Percentiles rank a stretch among this genome's conserved stretches.
phyloP scores from a whole-genome alignment of 2,797 vertebrate species.

The Onychomys leucogaster region DNA sequence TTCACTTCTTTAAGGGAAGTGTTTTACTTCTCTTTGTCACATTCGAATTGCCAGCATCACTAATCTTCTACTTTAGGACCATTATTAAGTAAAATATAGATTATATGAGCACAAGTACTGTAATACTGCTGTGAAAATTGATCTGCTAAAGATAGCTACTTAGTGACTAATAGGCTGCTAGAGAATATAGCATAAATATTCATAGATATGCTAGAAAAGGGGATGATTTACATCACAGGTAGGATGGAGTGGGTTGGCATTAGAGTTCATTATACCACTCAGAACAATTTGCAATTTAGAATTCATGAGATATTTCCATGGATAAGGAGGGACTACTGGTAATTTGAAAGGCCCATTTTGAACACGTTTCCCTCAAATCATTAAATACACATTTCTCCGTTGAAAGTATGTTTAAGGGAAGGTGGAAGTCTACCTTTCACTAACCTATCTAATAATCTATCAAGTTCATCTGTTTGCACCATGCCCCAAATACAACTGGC shows the following conservation, averaged over 20 bases:
- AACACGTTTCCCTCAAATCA: slow-evolving; percentile 30
- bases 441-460: not conserved
- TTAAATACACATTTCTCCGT: slow-evolving; percentile 30
- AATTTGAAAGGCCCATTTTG: slow-evolving; percentile 51
- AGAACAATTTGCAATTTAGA: not conserved
- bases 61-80: not conserved
- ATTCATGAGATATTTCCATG: not conserved
- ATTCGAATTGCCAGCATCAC: not conserved
- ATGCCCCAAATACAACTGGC: not conserved
- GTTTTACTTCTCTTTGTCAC: not conserved
- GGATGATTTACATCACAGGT: not conserved
- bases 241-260: not conserved
- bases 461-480: slow-evolving; percentile 47
- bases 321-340: not conserved
- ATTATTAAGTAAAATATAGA: not conserved
- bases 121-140: not conserved
- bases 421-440: not conserved
- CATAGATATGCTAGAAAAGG: not conserved
- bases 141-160: not conserved
- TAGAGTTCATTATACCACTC: not conserved
- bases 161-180: not conserved
- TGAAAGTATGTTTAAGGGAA: not conserved
- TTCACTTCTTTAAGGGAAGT: not conserved
- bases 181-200: not conserved
- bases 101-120: not conserved